Evolutionary conservation across 2,113 vertebrate genomes (phyloP).

Genomic region (Pelmatolapia mariae): DNA sequence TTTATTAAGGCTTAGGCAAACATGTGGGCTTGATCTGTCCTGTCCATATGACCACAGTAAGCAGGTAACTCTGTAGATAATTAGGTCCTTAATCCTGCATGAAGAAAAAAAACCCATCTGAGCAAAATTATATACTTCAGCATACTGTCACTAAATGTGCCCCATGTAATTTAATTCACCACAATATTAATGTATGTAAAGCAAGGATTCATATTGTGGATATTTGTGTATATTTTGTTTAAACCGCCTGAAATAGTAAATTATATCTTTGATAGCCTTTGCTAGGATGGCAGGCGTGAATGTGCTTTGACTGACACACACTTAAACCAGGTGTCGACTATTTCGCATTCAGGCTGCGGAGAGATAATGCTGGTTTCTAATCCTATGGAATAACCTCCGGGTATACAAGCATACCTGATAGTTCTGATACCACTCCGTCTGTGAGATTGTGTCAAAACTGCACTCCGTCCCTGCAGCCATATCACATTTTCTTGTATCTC

Average conservation of each 20-base stretch:
- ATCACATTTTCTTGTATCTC: slow-evolving; percentile 58
- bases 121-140: not conserved
- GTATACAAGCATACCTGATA: slow-evolving; percentile 59
- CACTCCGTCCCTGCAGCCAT: slow-evolving; percentile 47
- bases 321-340: slow-evolving; percentile 13
- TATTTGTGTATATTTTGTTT: not conserved
- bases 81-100: not conserved
- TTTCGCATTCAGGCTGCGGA: slow-evolving; percentile 40
- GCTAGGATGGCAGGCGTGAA: not conserved
- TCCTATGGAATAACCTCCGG: slow-evolving; percentile 53
- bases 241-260: not conserved
- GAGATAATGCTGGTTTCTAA: slow-evolving; percentile 58
- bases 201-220: not conserved
- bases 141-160: not conserved
- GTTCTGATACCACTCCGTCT: slow-evolving; percentile 44
- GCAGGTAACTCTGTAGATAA: slow-evolving; percentile 6
- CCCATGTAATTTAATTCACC: not conserved
- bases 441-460: slow-evolving; percentile 55
- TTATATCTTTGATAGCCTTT: slow-evolving; percentile 1
- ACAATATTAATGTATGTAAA: not conserved
- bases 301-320: slow-evolving; percentile 37
- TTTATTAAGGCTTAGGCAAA: not conserved
- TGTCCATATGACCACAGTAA: not conserved
- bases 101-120: not conserved
- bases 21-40: slow-evolving; percentile 10